Evolutionary conservation across 2,888 invertebrate species (phyloP).

Genomic region (Stramonita haemastoma): DNA sequence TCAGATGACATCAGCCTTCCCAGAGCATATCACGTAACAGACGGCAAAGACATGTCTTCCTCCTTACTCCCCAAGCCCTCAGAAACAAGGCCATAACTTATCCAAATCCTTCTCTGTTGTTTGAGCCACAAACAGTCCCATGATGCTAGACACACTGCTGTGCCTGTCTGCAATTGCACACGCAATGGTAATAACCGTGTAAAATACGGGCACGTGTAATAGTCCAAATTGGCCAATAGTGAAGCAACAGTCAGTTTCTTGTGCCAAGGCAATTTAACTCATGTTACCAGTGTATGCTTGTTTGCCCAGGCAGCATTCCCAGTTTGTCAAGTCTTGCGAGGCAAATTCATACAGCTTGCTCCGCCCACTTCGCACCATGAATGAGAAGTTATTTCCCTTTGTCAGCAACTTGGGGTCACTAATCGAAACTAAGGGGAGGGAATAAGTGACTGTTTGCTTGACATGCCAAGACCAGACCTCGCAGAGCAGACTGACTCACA

Average conservation of each 20-base stretch:
- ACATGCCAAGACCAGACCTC: neutral
- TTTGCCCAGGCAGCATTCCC: constrained; percentile 1
- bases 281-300: constrained; percentile 1
- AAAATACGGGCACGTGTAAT: constrained; percentile 4
- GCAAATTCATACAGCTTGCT: constrained; percentile 8
- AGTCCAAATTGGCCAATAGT: neutral
- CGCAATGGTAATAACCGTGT: constrained; percentile 15
- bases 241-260: constrained; percentile 26
- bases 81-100: neutral
- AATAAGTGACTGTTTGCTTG: neutral
- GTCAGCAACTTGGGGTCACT: neutral
- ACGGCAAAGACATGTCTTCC: neutral
- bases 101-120: neutral
- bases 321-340: neutral
- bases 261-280: neutral
- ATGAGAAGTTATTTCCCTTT: constrained; percentile 16
- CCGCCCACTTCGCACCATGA: neutral
- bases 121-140: neutral
- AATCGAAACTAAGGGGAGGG: constrained; percentile 1
- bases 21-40: neutral
- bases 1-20: neutral
- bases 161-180: neutral
- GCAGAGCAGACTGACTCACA: neutral
- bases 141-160: neutral
- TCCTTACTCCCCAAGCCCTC: neutral